Conservation (phyloP, 1,140 invertebrate species). For the Gryllus bimaculatus region DNA sequence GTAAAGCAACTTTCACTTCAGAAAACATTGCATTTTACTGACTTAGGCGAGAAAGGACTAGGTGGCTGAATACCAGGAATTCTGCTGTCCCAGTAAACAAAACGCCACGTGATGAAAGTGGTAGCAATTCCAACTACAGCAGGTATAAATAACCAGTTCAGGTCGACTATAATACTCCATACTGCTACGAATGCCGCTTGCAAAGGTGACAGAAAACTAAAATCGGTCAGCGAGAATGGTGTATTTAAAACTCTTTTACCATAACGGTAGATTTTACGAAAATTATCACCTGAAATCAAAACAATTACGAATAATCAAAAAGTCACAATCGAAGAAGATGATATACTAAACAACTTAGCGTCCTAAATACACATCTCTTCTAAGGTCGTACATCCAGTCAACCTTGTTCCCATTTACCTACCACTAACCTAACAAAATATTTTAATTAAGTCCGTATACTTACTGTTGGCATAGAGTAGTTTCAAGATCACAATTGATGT, state of each 20-base stretch:
- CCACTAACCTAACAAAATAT: no score
- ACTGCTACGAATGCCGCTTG: neutral
- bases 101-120: constrained; percentile 9
- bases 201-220: neutral
- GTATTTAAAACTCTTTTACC: neutral
- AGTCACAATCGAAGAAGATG: neutral
- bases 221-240: no score
- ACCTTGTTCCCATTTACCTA: neutral
- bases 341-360: neutral
- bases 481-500: neutral
- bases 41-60: constrained; percentile 13
- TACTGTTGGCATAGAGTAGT: neutral
- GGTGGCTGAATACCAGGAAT: constrained; percentile 17
- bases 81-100: constrained; percentile 16
- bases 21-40: neutral
- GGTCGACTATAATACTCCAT: neutral
- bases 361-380: neutral
- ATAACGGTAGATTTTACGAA: neutral
- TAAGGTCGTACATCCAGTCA: neutral
- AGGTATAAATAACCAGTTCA: constrained; percentile 13
- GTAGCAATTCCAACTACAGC: constrained; percentile 1
- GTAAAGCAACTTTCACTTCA: neutral
- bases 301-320: neutral
- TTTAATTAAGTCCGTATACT: neutral
- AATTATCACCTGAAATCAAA: neutral